A percentile compares a stretch with the other conserved stretches of the same genome.
Evolutionary conservation across 2,113 vertebrate genomes (phyloP).

Genomic region (Nothoprocta pentlandii): DNA sequence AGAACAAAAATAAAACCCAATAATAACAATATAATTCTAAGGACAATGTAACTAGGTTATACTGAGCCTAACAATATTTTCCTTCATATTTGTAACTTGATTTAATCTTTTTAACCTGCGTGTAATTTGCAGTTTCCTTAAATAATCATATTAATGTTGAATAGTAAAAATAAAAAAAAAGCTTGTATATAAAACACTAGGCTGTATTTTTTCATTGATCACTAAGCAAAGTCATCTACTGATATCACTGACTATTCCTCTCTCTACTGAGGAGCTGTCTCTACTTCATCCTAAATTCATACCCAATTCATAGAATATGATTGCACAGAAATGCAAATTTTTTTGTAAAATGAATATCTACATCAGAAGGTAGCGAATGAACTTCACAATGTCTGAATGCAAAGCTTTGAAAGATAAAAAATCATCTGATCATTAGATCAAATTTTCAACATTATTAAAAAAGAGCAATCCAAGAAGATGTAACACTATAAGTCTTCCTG

Average conservation of each 20-base stretch:
- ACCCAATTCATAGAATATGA: not conserved
- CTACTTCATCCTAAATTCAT: not conserved
- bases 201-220: not conserved
- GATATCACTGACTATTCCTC: rapidly evolving
- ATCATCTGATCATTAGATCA: not conserved
- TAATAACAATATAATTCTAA: not conserved
- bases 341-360: not conserved
- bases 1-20: not conserved
- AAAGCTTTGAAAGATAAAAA: not conserved
- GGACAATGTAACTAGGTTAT: not conserved
- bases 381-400: not conserved
- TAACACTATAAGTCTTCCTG: not conserved
- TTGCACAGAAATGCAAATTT: not conserved
- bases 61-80: not conserved
- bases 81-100: not conserved
- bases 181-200: not conserved
- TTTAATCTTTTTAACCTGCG: not conserved
- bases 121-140: not conserved
- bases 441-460: not conserved
- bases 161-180: not conserved
- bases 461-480: not conserved
- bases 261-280: not conserved
- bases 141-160: not conserved
- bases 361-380: not conserved
- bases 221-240: not conserved